Percentiles rank a stretch among this genome's conserved stretches.
These are phyloP conservation scores for Hystrix cristata DNA, from an alignment of 2,113 vertebrate genomes.

Conservation along the genomic window DNA sequence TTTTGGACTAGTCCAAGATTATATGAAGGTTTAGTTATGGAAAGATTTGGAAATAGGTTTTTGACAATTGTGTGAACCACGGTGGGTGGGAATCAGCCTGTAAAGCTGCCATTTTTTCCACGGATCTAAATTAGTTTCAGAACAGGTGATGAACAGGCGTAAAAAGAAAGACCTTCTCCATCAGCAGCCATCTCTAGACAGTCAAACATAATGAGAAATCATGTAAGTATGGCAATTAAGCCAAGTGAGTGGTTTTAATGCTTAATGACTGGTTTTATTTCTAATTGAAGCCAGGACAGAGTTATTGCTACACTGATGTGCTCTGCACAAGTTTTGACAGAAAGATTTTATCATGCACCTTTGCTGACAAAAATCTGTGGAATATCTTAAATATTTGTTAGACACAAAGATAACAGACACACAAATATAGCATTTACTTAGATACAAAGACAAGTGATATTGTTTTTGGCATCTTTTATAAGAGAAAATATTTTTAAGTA, in stretches of 20 bases:
- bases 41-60: not conserved
- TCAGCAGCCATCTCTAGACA: slow-evolving; percentile 70
- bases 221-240: slow-evolving; percentile 79
- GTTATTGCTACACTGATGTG: not conserved
- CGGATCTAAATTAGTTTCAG: slow-evolving; percentile 68
- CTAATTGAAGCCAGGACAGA: slow-evolving; percentile 49
- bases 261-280: slow-evolving; percentile 81
- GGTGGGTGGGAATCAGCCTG: not conserved
- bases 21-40: not conserved
- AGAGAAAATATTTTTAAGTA: not conserved
- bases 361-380: not conserved
- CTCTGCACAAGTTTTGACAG: slow-evolving; percentile 33
- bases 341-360: not conserved
- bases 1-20: not conserved
- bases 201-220: slow-evolving; percentile 76
- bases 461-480: not conserved
- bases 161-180: slow-evolving; percentile 67
- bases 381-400: not conserved
- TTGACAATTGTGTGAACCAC: not conserved
- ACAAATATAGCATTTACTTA: not conserved
- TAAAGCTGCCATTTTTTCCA: not conserved
- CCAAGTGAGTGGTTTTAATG: slow-evolving; percentile 73
- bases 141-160: slow-evolving; percentile 72
- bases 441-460: not conserved
- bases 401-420: not conserved